Percentiles rank a stretch among this genome's conserved stretches.
Evolutionary conservation across 2,797 vertebrate genomes (phyloP).

Genomic region (Microctenopoma lineatum): DNA sequence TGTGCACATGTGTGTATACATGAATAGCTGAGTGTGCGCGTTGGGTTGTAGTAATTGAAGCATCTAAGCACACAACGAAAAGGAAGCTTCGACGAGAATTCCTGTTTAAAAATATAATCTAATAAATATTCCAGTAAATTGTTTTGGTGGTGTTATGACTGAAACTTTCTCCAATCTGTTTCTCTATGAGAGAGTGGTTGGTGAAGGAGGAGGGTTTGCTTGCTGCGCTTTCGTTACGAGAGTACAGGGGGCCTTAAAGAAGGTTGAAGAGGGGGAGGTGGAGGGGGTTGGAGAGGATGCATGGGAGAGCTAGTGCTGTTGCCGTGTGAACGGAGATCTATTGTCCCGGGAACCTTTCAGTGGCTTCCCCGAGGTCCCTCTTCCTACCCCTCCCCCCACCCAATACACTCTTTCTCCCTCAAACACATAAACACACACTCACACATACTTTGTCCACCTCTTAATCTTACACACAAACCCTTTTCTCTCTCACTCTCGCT

Average conservation of each 20-base stretch:
- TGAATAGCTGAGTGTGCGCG: conserved; percentile 26
- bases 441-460: conserved; percentile 37
- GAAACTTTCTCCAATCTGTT: conserved; percentile 21
- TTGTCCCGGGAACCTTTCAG: conserved; percentile 88
- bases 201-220: conserved; percentile 54
- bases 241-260: conserved; percentile 71
- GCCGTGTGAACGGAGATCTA: conserved; percentile 86
- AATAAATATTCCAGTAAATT: not conserved
- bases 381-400: conserved; percentile 72
- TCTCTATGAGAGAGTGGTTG: conserved; percentile 49
- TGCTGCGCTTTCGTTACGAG: conserved; percentile 66
- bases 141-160: conserved; percentile 15
- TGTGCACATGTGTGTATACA: conserved; percentile 31
- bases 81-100: conserved; percentile 24
- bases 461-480: conserved; percentile 48
- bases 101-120: conserved; percentile 10
- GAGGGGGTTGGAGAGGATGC: conserved; percentile 72
- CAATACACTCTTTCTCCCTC: conserved; percentile 42
- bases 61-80: conserved; percentile 27
- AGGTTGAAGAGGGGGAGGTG: conserved; percentile 58
- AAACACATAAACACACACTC: conserved; percentile 28
- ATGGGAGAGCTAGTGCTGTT: conserved; percentile 84
- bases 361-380: conserved; percentile 83
- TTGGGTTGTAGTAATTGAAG: conserved; percentile 40
- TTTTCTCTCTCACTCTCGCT: conserved; percentile 35